phyloP scores from a whole-genome alignment of 2,888 invertebrate species.

The Idaea dimidiata region DNA sequence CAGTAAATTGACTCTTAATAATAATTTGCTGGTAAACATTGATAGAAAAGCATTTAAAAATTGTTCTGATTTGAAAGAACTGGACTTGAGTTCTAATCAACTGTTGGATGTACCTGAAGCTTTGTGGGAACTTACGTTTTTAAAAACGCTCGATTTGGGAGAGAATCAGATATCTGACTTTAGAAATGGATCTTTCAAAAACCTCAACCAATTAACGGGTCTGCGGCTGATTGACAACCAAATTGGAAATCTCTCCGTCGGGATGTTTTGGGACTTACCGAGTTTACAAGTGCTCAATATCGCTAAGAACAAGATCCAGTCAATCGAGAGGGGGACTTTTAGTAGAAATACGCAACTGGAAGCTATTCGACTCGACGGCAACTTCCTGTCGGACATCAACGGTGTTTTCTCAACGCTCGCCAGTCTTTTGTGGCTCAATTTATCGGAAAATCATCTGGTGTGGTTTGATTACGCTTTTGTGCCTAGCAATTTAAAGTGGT shows the following conservation, averaged over 20 bases:
- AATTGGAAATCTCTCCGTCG: constrained; percentile 90
- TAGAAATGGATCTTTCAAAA: constrained; percentile 91
- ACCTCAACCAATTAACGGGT: constrained; percentile 92
- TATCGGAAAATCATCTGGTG: constrained; percentile 94
- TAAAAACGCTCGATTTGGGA: constrained; percentile 94
- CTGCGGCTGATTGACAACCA: constrained; percentile 94
- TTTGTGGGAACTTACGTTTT: constrained; percentile 88
- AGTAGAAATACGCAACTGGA: constrained; percentile 90
- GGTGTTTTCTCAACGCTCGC: constrained; percentile 92
- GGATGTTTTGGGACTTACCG: constrained; percentile 93
- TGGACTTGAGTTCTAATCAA: constrained; percentile 93
- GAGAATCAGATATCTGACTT: constrained; percentile 94
- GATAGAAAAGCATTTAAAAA: constrained; percentile 92
- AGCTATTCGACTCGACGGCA: constrained; percentile 93
- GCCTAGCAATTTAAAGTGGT: constrained; percentile 93
- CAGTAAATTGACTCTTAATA: constrained; percentile 91
- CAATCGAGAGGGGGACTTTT: constrained; percentile 91
- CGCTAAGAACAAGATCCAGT: constrained; percentile 93
- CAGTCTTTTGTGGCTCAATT: constrained; percentile 92
- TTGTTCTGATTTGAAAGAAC: constrained; percentile 92
- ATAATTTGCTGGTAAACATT: constrained; percentile 90
- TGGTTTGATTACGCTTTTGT: constrained; percentile 97
- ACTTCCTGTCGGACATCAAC: constrained; percentile 93
- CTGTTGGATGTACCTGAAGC: constrained; percentile 91
- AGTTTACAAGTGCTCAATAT: constrained; percentile 92